Evolutionary conservation across 2,888 invertebrate genomes (phyloP).

Genomic region (Leptinotarsa juncta): DNA sequence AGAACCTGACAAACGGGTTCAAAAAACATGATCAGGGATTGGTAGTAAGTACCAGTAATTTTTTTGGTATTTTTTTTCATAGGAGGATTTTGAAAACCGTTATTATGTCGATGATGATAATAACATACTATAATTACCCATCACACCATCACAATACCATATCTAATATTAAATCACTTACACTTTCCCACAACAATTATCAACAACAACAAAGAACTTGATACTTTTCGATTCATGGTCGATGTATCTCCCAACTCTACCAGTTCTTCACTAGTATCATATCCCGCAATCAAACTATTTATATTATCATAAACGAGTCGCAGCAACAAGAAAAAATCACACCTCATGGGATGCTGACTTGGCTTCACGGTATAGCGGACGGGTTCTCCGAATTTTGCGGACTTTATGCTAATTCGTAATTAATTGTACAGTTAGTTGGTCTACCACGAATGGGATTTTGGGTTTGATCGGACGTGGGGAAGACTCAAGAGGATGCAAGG

Average conservation of each 20-base stretch:
- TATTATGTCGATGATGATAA: neutral
- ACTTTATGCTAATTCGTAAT: constrained; percentile 16
- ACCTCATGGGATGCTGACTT: constrained; percentile 12
- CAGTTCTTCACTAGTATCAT: constrained; percentile 41
- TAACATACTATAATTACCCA: constrained; percentile 18
- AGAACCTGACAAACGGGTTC: too few species aligned
- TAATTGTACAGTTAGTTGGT: constrained; percentile 11
- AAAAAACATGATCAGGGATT: too few species aligned
- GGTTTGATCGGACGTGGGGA: constrained; percentile 3
- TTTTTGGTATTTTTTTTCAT: neutral
- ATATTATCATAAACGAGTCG: constrained; percentile 32
- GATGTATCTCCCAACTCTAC: constrained; percentile 38
- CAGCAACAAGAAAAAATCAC: constrained; percentile 7
- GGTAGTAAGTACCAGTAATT: neutral
- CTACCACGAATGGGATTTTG: neutral
- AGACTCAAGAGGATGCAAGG: neutral
- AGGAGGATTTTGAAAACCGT: neutral
- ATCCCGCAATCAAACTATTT: constrained; percentile 39
- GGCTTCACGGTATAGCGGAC: constrained; percentile 2
- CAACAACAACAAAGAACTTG: constrained; percentile 38
- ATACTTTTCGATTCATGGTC: constrained; percentile 44
- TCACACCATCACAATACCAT: constrained; percentile 29
- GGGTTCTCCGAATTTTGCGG: constrained; percentile 23
- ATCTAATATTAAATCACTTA: constrained; percentile 36
- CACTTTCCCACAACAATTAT: constrained; percentile 37